Evolutionary conservation across 2,888 invertebrate species (phyloP).

Genomic region (Caenorhabditis angaria): DNA sequence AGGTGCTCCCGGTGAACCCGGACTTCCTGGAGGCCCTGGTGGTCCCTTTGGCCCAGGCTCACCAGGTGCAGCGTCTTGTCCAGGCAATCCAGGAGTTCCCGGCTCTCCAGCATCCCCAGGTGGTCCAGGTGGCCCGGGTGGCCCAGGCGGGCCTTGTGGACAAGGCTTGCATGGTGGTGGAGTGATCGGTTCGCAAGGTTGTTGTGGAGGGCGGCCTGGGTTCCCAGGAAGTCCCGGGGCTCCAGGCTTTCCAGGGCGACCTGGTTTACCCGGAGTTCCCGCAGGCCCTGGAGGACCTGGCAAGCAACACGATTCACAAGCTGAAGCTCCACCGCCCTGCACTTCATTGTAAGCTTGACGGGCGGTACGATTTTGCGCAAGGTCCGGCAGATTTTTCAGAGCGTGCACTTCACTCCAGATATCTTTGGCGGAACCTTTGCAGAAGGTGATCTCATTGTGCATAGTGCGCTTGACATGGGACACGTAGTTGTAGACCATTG

Average conservation of each 20-base stretch:
- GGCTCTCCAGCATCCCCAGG: constrained; percentile 50
- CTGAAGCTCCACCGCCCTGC: constrained; percentile 22
- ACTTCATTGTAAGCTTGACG: constrained; percentile 42
- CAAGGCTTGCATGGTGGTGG: constrained; percentile 60
- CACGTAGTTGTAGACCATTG: constrained; percentile 71
- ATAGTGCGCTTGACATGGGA: constrained; percentile 64
- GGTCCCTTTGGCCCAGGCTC: constrained; percentile 47
- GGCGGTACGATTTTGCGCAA: constrained; percentile 41
- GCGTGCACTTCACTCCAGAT: constrained; percentile 58
- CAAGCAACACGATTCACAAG: constrained; percentile 43
- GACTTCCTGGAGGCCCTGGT: constrained; percentile 51
- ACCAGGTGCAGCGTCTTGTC: constrained; percentile 41
- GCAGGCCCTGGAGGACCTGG: constrained; percentile 52
- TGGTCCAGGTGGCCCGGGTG: constrained; percentile 54
- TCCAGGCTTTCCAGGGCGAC: constrained; percentile 56
- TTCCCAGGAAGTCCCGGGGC: constrained; percentile 55
- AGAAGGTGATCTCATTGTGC: constrained; percentile 67
- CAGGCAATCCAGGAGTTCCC: constrained; percentile 46
- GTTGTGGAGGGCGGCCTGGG: constrained; percentile 53
- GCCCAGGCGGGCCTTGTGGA: constrained; percentile 60
- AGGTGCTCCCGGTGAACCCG: constrained; percentile 49
- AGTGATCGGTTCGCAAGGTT: constrained; percentile 60
- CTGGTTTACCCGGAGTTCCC: constrained; percentile 59
- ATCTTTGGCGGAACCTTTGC: constrained; percentile 61
- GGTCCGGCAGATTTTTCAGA: constrained; percentile 32